Evolutionary conservation across 1,140 invertebrate species (phyloP).

Genomic region (Proales similis): DNA sequence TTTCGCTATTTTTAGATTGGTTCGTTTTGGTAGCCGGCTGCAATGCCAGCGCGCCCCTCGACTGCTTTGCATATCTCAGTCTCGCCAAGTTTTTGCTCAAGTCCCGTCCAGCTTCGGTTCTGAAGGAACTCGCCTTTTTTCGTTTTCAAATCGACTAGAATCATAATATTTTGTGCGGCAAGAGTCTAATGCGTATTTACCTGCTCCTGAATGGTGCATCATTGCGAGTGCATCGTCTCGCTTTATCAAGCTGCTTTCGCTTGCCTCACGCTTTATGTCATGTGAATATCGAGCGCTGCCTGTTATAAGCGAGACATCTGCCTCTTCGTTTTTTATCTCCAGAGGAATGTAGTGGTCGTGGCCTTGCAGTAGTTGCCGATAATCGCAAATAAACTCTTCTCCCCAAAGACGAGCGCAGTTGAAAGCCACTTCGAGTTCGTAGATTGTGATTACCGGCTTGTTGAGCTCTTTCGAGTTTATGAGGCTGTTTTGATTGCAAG

Average conservation of each 20-base stretch:
- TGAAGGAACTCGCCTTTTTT: slow-evolving; percentile 34
- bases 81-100: slow-evolving; percentile 51
- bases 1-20: slow-evolving; percentile 37
- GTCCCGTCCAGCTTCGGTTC: slow-evolving; percentile 49
- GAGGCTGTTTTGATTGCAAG: slow-evolving; percentile 75
- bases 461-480: slow-evolving; percentile 77
- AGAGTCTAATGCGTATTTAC: neutral
- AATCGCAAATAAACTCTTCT: slow-evolving; percentile 66
- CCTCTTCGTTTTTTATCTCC: slow-evolving; percentile 38
- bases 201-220: neutral
- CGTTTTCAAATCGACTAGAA: neutral
- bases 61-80: slow-evolving; percentile 46
- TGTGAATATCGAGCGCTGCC: slow-evolving; percentile 42
- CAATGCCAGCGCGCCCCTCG: slow-evolving; percentile 50
- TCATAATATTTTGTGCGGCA: slow-evolving; percentile 4
- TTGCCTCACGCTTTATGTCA: neutral
- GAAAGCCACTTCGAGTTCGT: slow-evolving; percentile 80
- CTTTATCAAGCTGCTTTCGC: slow-evolving; percentile 40
- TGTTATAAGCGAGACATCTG: slow-evolving; percentile 50
- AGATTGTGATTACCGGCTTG: slow-evolving; percentile 80
- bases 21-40: slow-evolving; percentile 48
- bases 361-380: slow-evolving; percentile 66
- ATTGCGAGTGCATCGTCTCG: slow-evolving; percentile 18
- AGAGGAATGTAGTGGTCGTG: slow-evolving; percentile 25
- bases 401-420: slow-evolving; percentile 59